Percentiles rank a stretch among this genome's conserved stretches.
These are phyloP conservation scores for Paratilapia polleni DNA, from an alignment of 2,113 vertebrate species.

Conservation along the genomic window DNA sequence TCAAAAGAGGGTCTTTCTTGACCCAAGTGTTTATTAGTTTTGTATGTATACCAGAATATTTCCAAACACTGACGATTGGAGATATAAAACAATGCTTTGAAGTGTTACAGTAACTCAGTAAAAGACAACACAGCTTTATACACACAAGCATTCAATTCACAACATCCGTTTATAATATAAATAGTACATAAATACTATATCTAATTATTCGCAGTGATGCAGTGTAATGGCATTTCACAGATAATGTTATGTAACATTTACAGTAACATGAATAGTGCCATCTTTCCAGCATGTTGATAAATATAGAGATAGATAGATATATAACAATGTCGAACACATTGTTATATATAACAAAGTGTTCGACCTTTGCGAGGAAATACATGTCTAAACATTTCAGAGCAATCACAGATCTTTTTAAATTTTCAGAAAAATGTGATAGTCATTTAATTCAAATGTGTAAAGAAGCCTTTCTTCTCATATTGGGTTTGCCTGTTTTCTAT, in stretches of 20 bases:
- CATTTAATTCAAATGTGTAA: no score
- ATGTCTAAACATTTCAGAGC: neutral
- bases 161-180: slow-evolving; percentile 26
- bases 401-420: no score
- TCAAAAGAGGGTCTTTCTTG: neutral
- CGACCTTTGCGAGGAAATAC: slow-evolving; percentile 64
- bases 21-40: neutral
- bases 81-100: no score
- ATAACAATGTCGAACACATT: no score
- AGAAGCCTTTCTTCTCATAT: no score
- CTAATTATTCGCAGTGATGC: slow-evolving; percentile 39
- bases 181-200: slow-evolving; percentile 54
- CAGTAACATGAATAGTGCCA: neutral
- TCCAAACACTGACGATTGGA: neutral
- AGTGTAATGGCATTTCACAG: neutral
- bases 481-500: no score
- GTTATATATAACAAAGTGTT: slow-evolving; percentile 79
- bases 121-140: neutral
- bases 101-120: neutral
- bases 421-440: no score
- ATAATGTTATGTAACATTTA: neutral
- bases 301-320: no score
- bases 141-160: slow-evolving; percentile 1
- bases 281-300: slow-evolving; percentile 3
- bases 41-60: neutral